phyloP scores from a whole-genome alignment of 2,888 invertebrate genomes.

The Anthoptus insignis region DNA sequence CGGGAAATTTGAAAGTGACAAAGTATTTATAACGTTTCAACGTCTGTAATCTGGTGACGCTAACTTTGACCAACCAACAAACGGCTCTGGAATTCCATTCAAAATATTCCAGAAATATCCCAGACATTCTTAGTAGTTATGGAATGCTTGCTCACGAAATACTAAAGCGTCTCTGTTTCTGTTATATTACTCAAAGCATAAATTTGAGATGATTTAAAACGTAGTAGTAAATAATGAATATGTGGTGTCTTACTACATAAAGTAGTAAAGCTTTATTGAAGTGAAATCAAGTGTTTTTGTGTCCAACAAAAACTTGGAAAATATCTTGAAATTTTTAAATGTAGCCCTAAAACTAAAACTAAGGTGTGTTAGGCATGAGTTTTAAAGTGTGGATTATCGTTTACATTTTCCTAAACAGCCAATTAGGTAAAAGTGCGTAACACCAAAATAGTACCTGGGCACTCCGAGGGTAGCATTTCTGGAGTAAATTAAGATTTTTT shows the following conservation, averaged over 20 bases:
- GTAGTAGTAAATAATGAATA: neutral
- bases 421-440: slow-evolving; percentile 22
- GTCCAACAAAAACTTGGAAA: neutral
- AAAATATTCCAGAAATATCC: neutral
- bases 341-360: neutral
- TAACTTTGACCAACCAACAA: neutral
- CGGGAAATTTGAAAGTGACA: neutral
- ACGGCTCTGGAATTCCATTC: neutral
- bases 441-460: slow-evolving; percentile 47
- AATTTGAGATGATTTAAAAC: neutral
- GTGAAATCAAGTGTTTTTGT: too few relatives aligned
- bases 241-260: too few relatives aligned
- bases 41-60: too few relatives aligned
- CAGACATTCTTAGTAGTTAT: neutral
- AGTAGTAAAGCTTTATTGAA: too few relatives aligned
- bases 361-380: neutral
- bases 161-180: neutral
- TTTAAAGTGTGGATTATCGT: neutral
- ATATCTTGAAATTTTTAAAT: neutral
- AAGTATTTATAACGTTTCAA: too few relatives aligned
- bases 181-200: neutral
- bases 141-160: neutral
- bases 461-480: slow-evolving; percentile 53
- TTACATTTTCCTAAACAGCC: slow-evolving; percentile 26
- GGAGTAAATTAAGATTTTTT: slow-evolving; percentile 41